Base-by-base conservation (phyloP, 1,140 invertebrate species). In the Achroia grisella region DNA sequence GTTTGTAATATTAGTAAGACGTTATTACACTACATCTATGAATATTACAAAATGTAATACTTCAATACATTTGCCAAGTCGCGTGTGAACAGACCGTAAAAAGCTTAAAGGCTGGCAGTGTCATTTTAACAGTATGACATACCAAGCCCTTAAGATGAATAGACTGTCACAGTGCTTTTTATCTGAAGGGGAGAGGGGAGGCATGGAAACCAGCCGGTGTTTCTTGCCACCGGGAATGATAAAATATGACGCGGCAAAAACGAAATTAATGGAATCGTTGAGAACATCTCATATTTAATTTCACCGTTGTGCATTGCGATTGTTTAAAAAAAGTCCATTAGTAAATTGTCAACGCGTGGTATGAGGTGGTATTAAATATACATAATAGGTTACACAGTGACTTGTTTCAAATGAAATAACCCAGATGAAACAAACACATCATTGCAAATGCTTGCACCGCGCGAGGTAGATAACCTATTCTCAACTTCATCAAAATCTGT, bases 161-260 rank as follows among this genome's bases (percentile, higher is more conserved):
- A 54, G 55, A 58, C 51, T 51, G 43, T 52, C 50, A 52, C 15
- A 10, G 30, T 8, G 30, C 30, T 60, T 48, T 57, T 57, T 57
- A 51, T 45, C 41, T 28, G 10, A 29, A 23, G 17, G 17, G 17
- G 17, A 6, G 17, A 6, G 17, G 17, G 17, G 17, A 6, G 6
- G 44, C 12, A 46, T 52, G 39, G 17, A 37, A 41, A 37, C 35
- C 15, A 17, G 10, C 41, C 27, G 27, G 32, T 33, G 32, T 28
- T 34, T 59, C 57, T 56, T 49, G 56, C 53, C 50, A 55, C 63
- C 57, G 56, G 64, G 44, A 53, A 43, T 62, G 56, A 50, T 65
- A 64, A 70, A 70, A 63, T 70, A 63, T 66, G 60, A 63, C 41
- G 46, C 52, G 48, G 64, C 67, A 70, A 70, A 70, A 67, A 64